Conservation (phyloP, 2,888 invertebrate genomes). For the Pseudococcus longispinus region DNA sequence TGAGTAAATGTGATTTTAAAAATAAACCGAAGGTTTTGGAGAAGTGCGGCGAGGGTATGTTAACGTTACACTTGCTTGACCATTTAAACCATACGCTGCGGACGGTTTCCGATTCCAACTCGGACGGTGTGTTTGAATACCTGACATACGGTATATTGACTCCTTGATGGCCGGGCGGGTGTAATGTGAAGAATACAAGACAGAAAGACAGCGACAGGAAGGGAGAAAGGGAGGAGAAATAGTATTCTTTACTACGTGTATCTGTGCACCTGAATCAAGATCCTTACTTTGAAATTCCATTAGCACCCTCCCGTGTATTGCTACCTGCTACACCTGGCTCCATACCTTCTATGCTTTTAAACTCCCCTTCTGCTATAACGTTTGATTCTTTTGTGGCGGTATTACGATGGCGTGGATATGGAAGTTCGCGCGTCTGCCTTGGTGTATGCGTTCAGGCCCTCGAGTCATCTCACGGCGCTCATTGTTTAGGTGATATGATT, state of each 20-base stretch:
- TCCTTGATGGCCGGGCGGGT: not conserved
- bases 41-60: not conserved
- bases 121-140: not conserved
- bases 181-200: not conserved
- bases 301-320: slow-evolving; percentile 45
- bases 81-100: slow-evolving; percentile 3
- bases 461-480: slow-evolving; percentile 36
- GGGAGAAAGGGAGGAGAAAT: too few relatives aligned
- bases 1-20: slow-evolving; percentile 6
- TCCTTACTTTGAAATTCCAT: slow-evolving; percentile 52
- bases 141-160: slow-evolving; percentile 23
- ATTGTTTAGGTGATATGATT: slow-evolving; percentile 35
- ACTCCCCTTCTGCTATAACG: slow-evolving; percentile 42
- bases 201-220: not conserved
- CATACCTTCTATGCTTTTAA: not conserved
- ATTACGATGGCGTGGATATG: not conserved
- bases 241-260: not conserved
- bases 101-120: not conserved
- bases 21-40: not conserved
- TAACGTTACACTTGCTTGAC: slow-evolving; percentile 28
- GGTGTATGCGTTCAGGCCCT: not conserved
- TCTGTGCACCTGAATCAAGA: slow-evolving; percentile 48
- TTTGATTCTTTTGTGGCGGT: slow-evolving; percentile 45
- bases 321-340: slow-evolving; percentile 54
- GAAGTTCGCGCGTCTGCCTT: not conserved